These are phyloP conservation scores for Dascillus cervinus DNA, from an alignment of 2,888 invertebrate genomes.

Conservation along the genomic window DNA sequence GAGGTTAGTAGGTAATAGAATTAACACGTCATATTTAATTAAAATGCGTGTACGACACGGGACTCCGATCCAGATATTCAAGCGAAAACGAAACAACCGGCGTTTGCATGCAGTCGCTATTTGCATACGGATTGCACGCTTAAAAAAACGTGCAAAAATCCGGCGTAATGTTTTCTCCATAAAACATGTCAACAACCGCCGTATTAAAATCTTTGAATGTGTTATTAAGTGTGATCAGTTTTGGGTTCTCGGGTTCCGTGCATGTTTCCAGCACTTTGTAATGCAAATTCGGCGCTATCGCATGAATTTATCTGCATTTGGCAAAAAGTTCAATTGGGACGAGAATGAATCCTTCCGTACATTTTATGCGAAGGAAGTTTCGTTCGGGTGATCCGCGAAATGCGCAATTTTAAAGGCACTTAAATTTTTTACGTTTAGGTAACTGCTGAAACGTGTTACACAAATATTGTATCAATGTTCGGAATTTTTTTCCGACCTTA, in stretches of 20 bases:
- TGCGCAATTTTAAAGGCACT: too few species aligned
- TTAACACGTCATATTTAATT: constrained; percentile 20
- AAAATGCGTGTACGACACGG: constrained; percentile 12
- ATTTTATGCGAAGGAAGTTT: too few species aligned
- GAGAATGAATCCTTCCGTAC: too few species aligned
- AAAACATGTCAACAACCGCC: too few species aligned
- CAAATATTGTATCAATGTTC: too few species aligned
- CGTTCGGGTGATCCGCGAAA: too few species aligned
- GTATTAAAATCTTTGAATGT: constrained; percentile 7
- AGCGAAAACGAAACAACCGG: constrained; percentile 9
- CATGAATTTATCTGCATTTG: too few species aligned
- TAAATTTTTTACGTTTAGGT: too few species aligned
- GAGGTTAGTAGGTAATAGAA: constrained; percentile 17
- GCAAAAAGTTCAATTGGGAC: too few species aligned
- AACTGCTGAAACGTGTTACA: too few species aligned
- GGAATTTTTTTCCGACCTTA: too few species aligned
- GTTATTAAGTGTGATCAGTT: constrained; percentile 8
- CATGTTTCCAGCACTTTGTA: constrained; percentile 10
- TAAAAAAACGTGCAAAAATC: constrained; percentile 10
- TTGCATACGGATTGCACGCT: constrained; percentile 17
- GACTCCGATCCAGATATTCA: constrained; percentile 13
- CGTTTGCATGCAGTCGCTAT: constrained; percentile 16
- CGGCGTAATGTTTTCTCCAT: too few species aligned
- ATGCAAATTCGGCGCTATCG: constrained; percentile 9
- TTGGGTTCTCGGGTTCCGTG: constrained; percentile 8